phyloP scores from a whole-genome alignment of 2,113 vertebrate species.

The Datnioides undecimradiatus region DNA sequence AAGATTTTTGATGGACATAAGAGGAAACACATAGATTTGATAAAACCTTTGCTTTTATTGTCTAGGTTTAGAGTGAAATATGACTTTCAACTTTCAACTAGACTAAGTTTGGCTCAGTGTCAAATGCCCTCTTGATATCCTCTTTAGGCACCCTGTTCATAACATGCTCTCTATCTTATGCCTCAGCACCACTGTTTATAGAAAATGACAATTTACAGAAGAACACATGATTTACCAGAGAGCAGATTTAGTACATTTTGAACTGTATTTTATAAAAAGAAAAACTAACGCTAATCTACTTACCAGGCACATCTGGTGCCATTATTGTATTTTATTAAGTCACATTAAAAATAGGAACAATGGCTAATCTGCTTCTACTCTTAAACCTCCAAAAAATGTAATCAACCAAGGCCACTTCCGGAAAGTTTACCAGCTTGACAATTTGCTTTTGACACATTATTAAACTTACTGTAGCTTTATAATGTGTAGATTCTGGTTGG shows the following conservation, averaged over 20 bases:
- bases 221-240: neutral
- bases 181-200: neutral
- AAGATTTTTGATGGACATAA: neutral
- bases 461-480: neutral
- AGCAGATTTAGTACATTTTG: neutral
- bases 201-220: neutral
- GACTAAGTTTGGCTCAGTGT: neutral
- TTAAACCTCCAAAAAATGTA: slow-evolving; percentile 1
- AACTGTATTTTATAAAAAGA: slow-evolving; percentile 9
- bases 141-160: neutral
- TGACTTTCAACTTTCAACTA: neutral
- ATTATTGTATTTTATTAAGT: slow-evolving; percentile 7
- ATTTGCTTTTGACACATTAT: slow-evolving; percentile 12
- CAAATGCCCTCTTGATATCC: neutral
- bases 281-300: slow-evolving; percentile 28
- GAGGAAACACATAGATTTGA: neutral
- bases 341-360: neutral
- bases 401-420: neutral
- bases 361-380: neutral
- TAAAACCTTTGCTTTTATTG: neutral
- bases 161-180: neutral
- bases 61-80: neutral
- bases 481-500: neutral
- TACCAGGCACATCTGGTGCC: neutral
- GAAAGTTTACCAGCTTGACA: neutral